Evolutionary conservation across 2,113 vertebrate genomes (phyloP).

Genomic region (Callipepla squamata): DNA sequence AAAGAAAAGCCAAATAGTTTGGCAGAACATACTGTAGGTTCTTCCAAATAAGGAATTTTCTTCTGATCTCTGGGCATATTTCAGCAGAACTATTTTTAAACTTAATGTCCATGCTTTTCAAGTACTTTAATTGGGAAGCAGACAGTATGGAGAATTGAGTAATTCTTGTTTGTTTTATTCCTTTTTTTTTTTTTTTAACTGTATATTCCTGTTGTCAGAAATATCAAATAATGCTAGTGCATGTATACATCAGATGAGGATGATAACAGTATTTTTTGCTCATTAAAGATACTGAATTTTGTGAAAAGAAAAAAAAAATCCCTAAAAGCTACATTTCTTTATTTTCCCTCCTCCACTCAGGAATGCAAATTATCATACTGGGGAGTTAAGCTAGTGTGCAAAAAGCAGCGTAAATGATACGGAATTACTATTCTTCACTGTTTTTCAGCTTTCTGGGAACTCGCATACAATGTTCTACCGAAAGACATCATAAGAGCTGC

Average conservation of each 20-base stretch:
- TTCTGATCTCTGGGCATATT: constrained; percentile 49
- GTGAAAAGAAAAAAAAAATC: not conserved
- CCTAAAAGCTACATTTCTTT: not conserved
- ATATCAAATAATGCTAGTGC: not conserved
- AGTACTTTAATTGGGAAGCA: constrained; percentile 39
- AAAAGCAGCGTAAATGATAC: not conserved
- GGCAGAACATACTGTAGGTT: constrained; percentile 55
- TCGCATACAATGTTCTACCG: not conserved
- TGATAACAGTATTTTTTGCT: not conserved
- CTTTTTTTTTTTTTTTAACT: not conserved
- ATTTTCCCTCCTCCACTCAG: not conserved
- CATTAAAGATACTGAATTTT: not conserved
- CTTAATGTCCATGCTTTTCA: constrained; percentile 36
- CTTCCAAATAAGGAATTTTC: constrained; percentile 71
- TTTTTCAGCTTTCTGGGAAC: not conserved
- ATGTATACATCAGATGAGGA: not conserved
- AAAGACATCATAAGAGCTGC: not conserved
- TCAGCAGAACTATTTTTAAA: constrained; percentile 63
- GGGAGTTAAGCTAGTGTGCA: not conserved
- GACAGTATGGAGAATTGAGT: constrained; percentile 5
- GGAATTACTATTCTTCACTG: not conserved
- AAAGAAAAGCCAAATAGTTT: constrained; percentile 72
- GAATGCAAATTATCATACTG: not conserved
- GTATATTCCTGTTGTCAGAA: constrained; percentile 10
- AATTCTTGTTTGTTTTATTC: constrained; percentile 19